Percentiles rank a stretch among this genome's conserved stretches.
Evolutionary conservation across 2,797 vertebrate genomes (phyloP).

Genomic region (Petrocephalus schoutedeni): DNA sequence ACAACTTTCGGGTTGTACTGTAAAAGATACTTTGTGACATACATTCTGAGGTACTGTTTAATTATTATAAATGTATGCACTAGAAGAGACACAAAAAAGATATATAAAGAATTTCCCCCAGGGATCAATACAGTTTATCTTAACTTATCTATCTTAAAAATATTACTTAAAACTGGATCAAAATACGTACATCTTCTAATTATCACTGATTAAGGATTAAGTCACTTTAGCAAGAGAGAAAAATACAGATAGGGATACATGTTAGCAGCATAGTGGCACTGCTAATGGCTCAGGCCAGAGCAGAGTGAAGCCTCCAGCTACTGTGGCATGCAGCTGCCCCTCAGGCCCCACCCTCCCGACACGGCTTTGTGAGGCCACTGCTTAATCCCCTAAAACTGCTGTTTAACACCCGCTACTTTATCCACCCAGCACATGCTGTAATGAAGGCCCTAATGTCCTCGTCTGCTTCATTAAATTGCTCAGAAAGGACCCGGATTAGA

Average conservation of each 20-base stretch:
- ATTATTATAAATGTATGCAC: not conserved
- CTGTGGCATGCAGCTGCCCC: slow-evolving; percentile 4
- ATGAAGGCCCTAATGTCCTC: slow-evolving; percentile 36
- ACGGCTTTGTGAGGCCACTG: slow-evolving; percentile 59
- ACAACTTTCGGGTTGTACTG: not conserved
- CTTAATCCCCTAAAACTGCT: slow-evolving; percentile 70
- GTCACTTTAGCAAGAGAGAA: not conserved
- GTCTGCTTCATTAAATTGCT: slow-evolving; percentile 50
- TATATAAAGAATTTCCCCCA: not conserved
- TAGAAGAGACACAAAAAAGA: not conserved
- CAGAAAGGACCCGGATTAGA: slow-evolving; percentile 56
- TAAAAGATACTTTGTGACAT: not conserved
- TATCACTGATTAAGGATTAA: not conserved
- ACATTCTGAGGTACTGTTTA: not conserved
- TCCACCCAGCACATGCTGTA: slow-evolving; percentile 39
- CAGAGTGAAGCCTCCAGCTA: not conserved
- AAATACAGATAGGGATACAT: not conserved
- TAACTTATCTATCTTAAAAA: not conserved
- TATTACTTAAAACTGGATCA: not conserved
- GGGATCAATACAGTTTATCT: not conserved
- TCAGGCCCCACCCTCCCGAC: slow-evolving; percentile 38
- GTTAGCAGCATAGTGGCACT: not conserved
- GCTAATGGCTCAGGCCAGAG: not conserved
- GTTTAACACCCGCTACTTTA: slow-evolving; percentile 62
- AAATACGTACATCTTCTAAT: not conserved